Percentiles rank a stretch among this genome's conserved stretches.
Conservation (phyloP, 2,797 vertebrate genomes). For the Epinephelus awoara region DNA sequence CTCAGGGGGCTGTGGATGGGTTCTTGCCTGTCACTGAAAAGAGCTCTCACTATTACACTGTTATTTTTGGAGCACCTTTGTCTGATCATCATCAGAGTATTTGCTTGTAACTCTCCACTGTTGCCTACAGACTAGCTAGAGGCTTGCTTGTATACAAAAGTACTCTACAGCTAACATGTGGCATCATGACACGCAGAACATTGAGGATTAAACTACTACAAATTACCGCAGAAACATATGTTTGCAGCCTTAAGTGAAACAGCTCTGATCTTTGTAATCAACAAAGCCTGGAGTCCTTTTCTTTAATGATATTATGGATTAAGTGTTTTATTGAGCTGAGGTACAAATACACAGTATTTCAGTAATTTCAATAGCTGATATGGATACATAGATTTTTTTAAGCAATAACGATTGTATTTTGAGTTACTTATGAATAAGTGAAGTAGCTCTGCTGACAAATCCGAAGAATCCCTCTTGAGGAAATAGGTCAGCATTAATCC, state of each 20-base stretch:
- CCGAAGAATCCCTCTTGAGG: constrained; percentile 33
- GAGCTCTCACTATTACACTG: constrained; percentile 36
- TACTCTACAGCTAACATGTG: neutral
- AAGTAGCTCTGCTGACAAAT: constrained; percentile 32
- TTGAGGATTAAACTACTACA: neutral
- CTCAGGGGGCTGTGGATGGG: constrained; percentile 37
- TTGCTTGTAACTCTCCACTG: neutral
- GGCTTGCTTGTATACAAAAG: neutral
- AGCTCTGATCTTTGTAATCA: neutral
- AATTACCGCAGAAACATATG: neutral
- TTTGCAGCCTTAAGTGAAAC: neutral
- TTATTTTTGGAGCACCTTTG: constrained; percentile 45
- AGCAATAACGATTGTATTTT: neutral
- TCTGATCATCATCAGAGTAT: constrained; percentile 34
- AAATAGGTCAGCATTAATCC: constrained; percentile 57
- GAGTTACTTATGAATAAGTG: neutral
- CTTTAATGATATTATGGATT: neutral
- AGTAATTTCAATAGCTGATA: neutral
- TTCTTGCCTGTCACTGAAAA: constrained; percentile 43
- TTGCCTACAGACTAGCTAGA: neutral
- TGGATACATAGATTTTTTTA: neutral
- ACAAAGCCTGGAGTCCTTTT: neutral
- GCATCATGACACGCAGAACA: constrained; percentile 1
- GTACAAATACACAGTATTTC: neutral
- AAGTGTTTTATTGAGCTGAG: no score